Base-by-base conservation (phyloP, 2,888 invertebrate genomes). In the Ommatoiulus sabulosus region DNA sequence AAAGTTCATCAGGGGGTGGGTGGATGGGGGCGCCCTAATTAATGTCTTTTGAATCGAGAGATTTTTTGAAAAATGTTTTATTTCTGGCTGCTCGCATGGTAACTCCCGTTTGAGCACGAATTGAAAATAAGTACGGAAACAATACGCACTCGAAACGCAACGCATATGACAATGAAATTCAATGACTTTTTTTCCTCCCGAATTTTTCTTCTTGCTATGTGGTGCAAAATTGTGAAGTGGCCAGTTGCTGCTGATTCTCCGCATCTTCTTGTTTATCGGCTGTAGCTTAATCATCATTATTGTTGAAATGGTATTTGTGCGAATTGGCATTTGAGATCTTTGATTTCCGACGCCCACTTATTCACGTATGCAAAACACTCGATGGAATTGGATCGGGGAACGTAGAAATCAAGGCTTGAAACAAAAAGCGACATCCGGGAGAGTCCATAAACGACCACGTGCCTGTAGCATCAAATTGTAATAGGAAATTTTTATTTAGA, bases 361-460 rank as follows among this genome's bases (percentile, higher is more conserved):
- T 72, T 72, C 72, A 72, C 72, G 72, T 72, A 72, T 72, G 72
- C 72, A 72, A 72, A 72, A 72, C 72, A 72, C 72, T 72, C 24
- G 72, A 72, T 6, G 24, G 20, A 8, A 72, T 72, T 20, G n/a
- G 72, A 72, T 72, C 4, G 7, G 1, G 10, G 2, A 63, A 20
- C 20, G 20, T 1, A 72, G 5, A 72, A 72, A 72, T 8, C 72
- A 24, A 24, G 72, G n/a, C 72, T 72, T 24, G 72, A 72, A 72
- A 72, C 24, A 63, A 72, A 72, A 72, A 72, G 20, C 20, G 72
- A 72, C 72, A 72, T 52, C 52, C 52, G 52, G 52, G 10, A 15
- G 52, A 15, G 52, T 35, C 35, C 35, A 35, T 35, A 35, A 35
- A 35, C 35, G 35, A 35, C 35, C 35, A 35, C 35, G 35, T 35